Base-by-base conservation (phyloP, 2,888 invertebrate genomes). In the Arge pagana region DNA sequence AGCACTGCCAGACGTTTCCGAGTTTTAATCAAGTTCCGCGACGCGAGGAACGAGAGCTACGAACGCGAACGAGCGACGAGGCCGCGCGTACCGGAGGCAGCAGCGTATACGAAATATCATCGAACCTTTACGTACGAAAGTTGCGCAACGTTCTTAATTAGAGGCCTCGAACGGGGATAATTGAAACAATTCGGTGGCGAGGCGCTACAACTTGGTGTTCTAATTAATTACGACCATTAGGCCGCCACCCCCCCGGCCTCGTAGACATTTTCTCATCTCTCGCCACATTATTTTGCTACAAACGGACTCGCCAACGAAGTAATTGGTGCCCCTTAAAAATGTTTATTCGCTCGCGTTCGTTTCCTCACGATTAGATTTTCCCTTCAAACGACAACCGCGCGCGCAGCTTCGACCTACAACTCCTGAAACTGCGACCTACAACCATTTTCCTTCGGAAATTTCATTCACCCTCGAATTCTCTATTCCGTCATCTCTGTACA, bases 91-190 rank as follows among this genome's bases (percentile, higher is more conserved):
- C 42, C 42, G n/a, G n/a, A 21, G 45, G 33, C n/a, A 45, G 35
- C 45, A 45, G 35, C 45, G n/a, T n/a, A 23, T 23, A 33, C 33
- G 33, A 33, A 45, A 33, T 45, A 45, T 59, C 60, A n/a, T n/a
- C 59, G 60, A 61, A 60, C 58, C 57, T 50, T n/a, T n/a, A n/a
- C n/a, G n/a, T 28, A 24, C 40, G 13, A 40, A 50, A 43, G 50
- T 36, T 43, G 39, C 41, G 42, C 19, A 50, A 50, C 42, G 19
- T 50, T 42, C 50, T 50, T 35, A 50, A 50, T 50, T 43, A 43
- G n/a, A n/a, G 26, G 26, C 26, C 19, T 13, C 33, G 42, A 43
- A 50, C 35, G 18, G 40, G 35, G 42, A 36, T 50, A 50, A 50
- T 50, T 50, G 28, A 43, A 50, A 36, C 24, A 43, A 50, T 43